Evolutionary conservation across 92 coral and sea anemone genomes (phyloP), one percentile per base, ranked within the genome.

Genomic region (Siderastrea siderea): DNA sequence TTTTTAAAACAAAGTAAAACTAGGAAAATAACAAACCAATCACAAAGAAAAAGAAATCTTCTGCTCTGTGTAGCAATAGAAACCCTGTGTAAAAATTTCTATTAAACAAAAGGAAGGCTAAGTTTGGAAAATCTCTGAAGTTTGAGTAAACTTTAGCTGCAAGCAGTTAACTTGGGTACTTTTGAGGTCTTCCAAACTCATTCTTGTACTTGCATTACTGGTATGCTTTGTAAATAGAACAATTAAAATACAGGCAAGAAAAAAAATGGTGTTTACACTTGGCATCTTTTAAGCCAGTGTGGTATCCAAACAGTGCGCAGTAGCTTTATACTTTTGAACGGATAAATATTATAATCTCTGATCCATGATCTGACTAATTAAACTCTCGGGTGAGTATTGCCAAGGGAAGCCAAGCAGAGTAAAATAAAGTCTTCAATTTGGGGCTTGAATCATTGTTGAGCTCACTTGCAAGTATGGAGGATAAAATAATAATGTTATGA

Each of bases 321-420:
- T 14, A 2, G 26, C 55, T 12, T 70, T 70, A 2, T n/a, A 26
- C 38, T 26, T 26, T 26, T 26, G 38, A 26, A 43, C 1, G 14
- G 62, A 16, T 45, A 15, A 61, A 5, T 12, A 2, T 1, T 13
- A 45, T 57, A 26, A 16, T 77, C 47, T 13, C 12, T 7, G 12
- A 57, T 54, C 5, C 13, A 44, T 43, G 4, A 50, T 49, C 15
- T 68, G 10, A 15, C 5, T 3, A 5, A 66, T 45, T 44, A 49
- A 46, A 2, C 47, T 72, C 68, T 38, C 87, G 87, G 87, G 87
- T 84, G 87, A 84, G 87, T 84, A 84, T 84, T 48, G 43, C 73
- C 80, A 84, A 84, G 74, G 81, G 87, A 73, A 84, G 80, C 87
- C 87, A 84, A 26, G 38, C 38, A 26, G 38, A 26, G 38, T 26